Percentiles rank a stretch among this genome's conserved stretches.
phyloP scores from a whole-genome alignment of 2,888 invertebrate genomes.

The Chalcosyrphus nemorum region DNA sequence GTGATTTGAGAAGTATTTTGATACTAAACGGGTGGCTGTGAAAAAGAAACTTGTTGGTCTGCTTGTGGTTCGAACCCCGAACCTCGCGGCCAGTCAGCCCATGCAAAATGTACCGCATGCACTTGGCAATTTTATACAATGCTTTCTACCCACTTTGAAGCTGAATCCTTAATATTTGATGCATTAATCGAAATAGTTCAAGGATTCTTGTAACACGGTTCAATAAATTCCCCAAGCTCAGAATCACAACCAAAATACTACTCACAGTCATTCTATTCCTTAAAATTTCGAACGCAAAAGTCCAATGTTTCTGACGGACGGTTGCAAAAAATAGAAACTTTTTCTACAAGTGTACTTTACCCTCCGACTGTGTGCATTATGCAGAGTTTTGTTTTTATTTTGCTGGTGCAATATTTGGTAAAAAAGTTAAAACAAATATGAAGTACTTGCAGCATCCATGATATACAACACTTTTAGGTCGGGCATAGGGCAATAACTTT shows the following conservation, averaged over 20 bases:
- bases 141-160: too few relatives aligned
- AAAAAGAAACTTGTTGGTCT: too few relatives aligned
- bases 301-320: background rate
- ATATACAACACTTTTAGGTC: slow-evolving; percentile 5
- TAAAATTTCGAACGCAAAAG: background rate
- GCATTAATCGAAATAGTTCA: background rate
- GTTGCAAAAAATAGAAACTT: background rate
- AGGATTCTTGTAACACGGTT: background rate
- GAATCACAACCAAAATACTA: background rate
- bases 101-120: too few relatives aligned
- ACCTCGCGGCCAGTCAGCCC: too few relatives aligned
- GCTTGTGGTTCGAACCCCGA: too few relatives aligned
- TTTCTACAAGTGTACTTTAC: background rate
- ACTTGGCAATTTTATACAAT: too few relatives aligned
- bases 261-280: background rate
- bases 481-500: slow-evolving; percentile 18
- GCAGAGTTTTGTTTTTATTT: slow-evolving; percentile 8
- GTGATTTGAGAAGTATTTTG: too few relatives aligned
- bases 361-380: background rate
- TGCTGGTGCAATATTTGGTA: slow-evolving; percentile 22
- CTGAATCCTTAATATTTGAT: too few relatives aligned
- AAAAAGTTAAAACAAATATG: slow-evolving; percentile 49
- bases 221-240: background rate
- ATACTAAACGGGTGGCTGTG: too few relatives aligned
- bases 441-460: slow-evolving; percentile 2